Base-by-base conservation (phyloP, 1,140 invertebrate species). In the Cyclargus thomasi region DNA sequence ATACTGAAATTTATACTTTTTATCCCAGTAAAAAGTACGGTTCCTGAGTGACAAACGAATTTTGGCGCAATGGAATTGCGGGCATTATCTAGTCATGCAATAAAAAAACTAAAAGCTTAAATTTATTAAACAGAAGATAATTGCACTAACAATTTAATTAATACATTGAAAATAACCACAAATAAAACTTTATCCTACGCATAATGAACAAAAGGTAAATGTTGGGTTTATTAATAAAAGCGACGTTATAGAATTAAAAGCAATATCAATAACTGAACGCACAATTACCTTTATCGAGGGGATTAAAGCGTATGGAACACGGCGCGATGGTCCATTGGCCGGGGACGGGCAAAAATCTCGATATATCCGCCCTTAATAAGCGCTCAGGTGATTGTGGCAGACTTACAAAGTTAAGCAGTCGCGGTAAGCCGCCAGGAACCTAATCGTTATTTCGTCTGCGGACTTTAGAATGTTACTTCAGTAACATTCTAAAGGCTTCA, bases 401-500 rank as follows among this genome's bases (percentile, higher is more conserved):
- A 85, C 79, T 87, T 87, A 80, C 83, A 83, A 87, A 88, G 85
- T 88, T 87, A 86, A 88, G 76, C 80, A 79, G 79, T 67, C 71
- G 74, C 71, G 70, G 75, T 70, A 72, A 63, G 76, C 83, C 84
- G n/a, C n/a, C n/a, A n/a, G n/a, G n/a, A n/a, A n/a, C n/a, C 81
- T 88, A 85, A 88, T 82, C 82, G 83, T 90, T 90, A 90, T 90
- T 90, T 85, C 77, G 87, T 90, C 87, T 90, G 85, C 79, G 76
- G 84, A 90, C 82, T 88, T 87, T 85, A 83, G 82, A 82, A 80
- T 81, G 81, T 80, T 74, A 63, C 55, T 66, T n/a, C n/a, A n/a
- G n/a, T n/a, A n/a, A n/a, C n/a, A n/a, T n/a, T n/a, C n/a, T n/a
- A n/a, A n/a, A n/a, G n/a, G n/a, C n/a, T n/a, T 65, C 69, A 65